Percentiles rank a stretch among this genome's conserved stretches.
Conservation (phyloP, 1,140 invertebrate species). For the Hycleus phaleratus region DNA sequence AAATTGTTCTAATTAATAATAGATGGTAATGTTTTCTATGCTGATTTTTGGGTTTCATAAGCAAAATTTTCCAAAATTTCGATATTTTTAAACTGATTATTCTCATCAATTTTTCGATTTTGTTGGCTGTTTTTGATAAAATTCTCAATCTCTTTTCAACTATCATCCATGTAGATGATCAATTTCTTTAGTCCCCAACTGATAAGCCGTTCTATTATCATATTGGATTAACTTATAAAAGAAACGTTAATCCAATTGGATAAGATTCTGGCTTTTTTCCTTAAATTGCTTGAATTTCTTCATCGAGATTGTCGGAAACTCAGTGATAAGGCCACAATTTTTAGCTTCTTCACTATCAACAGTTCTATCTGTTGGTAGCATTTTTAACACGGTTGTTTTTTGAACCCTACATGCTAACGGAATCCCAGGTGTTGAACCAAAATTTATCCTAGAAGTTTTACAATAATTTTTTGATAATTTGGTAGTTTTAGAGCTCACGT, state of each 20-base stretch:
- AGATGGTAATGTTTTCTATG: no score
- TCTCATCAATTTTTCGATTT: conserved; percentile 53
- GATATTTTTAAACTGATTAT: neutral
- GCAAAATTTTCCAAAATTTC: neutral
- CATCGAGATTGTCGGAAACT: conserved; percentile 64
- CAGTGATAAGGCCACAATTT: conserved; percentile 71
- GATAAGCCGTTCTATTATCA: conserved; percentile 54
- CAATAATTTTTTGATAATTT: neutral
- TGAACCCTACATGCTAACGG: conserved; percentile 69
- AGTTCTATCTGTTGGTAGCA: conserved; percentile 79
- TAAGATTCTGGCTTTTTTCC: no score
- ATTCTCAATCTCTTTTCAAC: conserved; percentile 83
- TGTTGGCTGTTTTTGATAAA: conserved; percentile 86
- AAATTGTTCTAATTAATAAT: no score
- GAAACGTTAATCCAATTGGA: conserved; percentile 46
- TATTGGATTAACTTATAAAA: conserved; percentile 76
- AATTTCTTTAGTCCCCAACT: conserved; percentile 55
- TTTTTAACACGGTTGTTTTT: conserved; percentile 71
- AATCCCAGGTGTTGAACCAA: conserved; percentile 92
- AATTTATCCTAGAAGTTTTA: conserved; percentile 60
- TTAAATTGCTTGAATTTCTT: conserved; percentile 69
- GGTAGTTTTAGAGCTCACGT: conserved; percentile 55
- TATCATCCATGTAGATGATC: conserved; percentile 74
- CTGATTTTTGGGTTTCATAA: no score
- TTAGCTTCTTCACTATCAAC: conserved; percentile 77